Conservation (phyloP, 2,113 vertebrate species). For the Nerophis ophidion region DNA sequence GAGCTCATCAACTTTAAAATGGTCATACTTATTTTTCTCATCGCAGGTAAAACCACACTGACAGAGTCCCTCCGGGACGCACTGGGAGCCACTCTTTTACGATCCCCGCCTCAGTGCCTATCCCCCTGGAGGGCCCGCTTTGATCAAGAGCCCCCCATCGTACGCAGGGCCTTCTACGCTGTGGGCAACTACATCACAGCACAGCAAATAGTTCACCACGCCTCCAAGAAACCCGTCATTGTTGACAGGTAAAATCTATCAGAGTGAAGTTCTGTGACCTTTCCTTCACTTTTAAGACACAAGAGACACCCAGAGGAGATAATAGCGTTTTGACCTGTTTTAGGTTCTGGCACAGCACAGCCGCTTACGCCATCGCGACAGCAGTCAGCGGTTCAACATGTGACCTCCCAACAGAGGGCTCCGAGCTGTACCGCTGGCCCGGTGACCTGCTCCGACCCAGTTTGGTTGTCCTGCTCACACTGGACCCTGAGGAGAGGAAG, state of each 20-base stretch:
- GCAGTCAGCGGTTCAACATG: constrained; percentile 73
- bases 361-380: constrained; percentile 86
- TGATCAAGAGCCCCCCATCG: constrained; percentile 78
- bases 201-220: constrained; percentile 74
- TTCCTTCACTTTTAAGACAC: constrained; percentile 4
- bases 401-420: constrained; percentile 75
- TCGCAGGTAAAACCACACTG: constrained; percentile 86
- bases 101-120: constrained; percentile 80
- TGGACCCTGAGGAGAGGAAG: constrained; percentile 76
- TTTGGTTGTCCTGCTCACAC: constrained; percentile 81
- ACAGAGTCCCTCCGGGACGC: constrained; percentile 74
- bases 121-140: constrained; percentile 80
- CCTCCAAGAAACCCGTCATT: constrained; percentile 75
- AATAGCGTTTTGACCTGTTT: background rate
- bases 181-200: constrained; percentile 89
- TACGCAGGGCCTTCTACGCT: constrained; percentile 89
- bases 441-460: constrained; percentile 80
- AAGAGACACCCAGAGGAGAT: background rate
- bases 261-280: constrained; percentile 12
- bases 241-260: constrained; percentile 80
- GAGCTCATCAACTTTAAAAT: constrained; percentile 13
- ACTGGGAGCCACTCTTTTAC: constrained; percentile 75
- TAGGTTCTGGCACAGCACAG: constrained; percentile 95
- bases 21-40: constrained; percentile 2
- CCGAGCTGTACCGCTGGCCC: constrained; percentile 84